Conservation (phyloP, 2,113 vertebrate species). For the Tachuris rubrigastra region DNA sequence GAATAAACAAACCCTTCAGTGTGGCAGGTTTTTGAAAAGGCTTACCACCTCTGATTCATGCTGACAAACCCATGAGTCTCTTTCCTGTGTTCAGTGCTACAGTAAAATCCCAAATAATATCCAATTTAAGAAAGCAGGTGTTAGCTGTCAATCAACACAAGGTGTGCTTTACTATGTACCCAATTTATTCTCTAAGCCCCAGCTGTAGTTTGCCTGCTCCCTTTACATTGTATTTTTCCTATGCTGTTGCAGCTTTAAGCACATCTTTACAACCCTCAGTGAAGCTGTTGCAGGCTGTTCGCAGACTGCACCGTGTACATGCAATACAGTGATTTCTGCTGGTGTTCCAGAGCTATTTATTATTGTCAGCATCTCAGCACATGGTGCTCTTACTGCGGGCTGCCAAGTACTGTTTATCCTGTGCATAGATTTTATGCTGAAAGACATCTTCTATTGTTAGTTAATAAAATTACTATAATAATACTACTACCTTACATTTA, state of each 20-base stretch:
- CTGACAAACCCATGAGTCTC: not conserved
- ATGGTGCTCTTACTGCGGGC: not conserved
- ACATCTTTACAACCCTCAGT: not conserved
- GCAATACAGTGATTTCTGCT: not conserved
- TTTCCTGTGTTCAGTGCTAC: not conserved
- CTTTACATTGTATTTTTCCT: not conserved
- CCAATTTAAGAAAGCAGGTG: not conserved
- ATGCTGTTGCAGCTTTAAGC: not conserved
- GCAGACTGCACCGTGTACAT: not conserved
- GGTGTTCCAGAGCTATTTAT: not conserved
- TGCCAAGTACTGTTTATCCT: not conserved
- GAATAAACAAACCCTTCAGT: not conserved
- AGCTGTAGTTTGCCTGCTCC: not conserved
- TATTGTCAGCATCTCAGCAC: not conserved
- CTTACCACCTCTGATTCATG: not conserved
- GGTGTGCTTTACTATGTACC: not conserved
- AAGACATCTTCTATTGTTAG: not conserved
- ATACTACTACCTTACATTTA: not conserved
- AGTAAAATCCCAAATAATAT: conserved; percentile 1
- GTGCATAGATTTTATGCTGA: not conserved
- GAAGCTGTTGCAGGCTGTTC: not conserved
- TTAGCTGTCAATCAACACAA: conserved; percentile 3
- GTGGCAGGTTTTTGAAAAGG: not conserved
- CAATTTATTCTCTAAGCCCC: not conserved
- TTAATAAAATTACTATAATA: not conserved